A percentile compares a stretch with the other conserved stretches of the same genome.
phyloP scores from a whole-genome alignment of 2,113 vertebrate genomes.

The Salvelinus sp. region DNA sequence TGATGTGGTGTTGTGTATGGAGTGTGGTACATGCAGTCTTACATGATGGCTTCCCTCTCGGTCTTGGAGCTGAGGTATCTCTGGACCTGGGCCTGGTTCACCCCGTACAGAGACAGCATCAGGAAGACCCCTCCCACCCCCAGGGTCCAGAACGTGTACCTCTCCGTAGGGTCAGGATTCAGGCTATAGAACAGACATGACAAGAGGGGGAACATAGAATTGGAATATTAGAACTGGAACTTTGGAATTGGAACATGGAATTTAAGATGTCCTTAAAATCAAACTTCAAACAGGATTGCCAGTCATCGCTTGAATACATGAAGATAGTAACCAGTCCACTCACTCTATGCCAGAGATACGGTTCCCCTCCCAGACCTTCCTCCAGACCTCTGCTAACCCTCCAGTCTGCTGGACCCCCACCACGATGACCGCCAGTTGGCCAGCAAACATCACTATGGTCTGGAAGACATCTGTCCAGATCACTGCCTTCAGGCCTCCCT shows the following conservation, averaged over 20 bases:
- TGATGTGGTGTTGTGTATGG: background rate
- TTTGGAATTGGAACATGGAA: background rate
- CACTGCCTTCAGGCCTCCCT: conserved; percentile 88
- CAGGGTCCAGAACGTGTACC: conserved; percentile 94
- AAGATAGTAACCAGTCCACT: conserved; percentile 49
- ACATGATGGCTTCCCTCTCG: conserved; percentile 85
- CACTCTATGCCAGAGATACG: conserved; percentile 83
- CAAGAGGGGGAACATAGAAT: background rate
- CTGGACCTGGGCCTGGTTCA: conserved; percentile 95
- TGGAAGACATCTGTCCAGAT: conserved; percentile 91
- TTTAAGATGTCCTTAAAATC: background rate
- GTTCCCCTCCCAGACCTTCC: conserved; percentile 70
- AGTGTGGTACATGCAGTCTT: conserved; percentile 50
- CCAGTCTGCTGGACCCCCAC: conserved; percentile 82
- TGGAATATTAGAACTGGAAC: background rate
- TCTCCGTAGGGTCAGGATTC: conserved; percentile 85
- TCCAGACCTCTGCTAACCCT: conserved; percentile 81
- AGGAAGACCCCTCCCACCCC: conserved; percentile 88
- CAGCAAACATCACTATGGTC: conserved; percentile 84
- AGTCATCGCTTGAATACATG: background rate
- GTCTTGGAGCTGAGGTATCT: conserved; percentile 89
- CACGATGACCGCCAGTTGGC: conserved; percentile 84
- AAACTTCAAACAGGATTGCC: background rate
- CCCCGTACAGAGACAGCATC: conserved; percentile 91
- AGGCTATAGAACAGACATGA: conserved; percentile 68